Base-by-base conservation (phyloP, 2,888 invertebrate genomes). In the Volucella inflata region DNA sequence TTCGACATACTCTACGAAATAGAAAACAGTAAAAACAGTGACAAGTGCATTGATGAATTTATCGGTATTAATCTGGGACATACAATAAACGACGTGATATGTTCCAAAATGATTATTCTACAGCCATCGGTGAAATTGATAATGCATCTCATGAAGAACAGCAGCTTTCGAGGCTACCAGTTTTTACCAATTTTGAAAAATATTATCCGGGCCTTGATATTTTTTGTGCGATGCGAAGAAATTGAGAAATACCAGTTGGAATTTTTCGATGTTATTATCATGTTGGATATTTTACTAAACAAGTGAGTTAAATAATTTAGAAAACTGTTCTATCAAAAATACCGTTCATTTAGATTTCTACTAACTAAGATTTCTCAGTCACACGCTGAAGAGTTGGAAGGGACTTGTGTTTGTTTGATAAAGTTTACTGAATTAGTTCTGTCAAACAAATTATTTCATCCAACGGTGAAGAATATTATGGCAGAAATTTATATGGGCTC, bases 101-200 rank as follows among this genome's bases (percentile, higher is more conserved):
- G 67, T 17, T 46, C 72, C 1, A 38, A 80, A 46, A 30, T 85
- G 17, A 59, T 40, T 8, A 9, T 72, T 57, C 53, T 85, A 10
- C n/a, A 40, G 3, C 81, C 76, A 30, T 12, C 72, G 3, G 62
- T 85, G 57, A 81, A 72, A 64, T 8, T 85, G 17, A 38, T 81
- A 1, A 50, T 30, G 2, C 14, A 77, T n/a, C 30, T 85, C 10
- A 85, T 85, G 16, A 42, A 68, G 1, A 46, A 85, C n/a, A 42
- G 17, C 9, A 12, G 77, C 14, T 85, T 85, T 38, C 81, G 68
- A 8, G 60, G 36, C 36, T 53, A 81, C n/a, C 51, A 64, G 1
- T 85, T 81, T 21, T 11, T 68, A 46, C 14, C 68, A n/a, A 85
- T 85, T 46, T 71, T 85, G 14, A 76, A 77, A 76, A 85, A 81